Evolutionary conservation across 2,888 invertebrate species (phyloP), one percentile per base, ranked within the genome.

Genomic region (Apomyelois bistriatella): DNA sequence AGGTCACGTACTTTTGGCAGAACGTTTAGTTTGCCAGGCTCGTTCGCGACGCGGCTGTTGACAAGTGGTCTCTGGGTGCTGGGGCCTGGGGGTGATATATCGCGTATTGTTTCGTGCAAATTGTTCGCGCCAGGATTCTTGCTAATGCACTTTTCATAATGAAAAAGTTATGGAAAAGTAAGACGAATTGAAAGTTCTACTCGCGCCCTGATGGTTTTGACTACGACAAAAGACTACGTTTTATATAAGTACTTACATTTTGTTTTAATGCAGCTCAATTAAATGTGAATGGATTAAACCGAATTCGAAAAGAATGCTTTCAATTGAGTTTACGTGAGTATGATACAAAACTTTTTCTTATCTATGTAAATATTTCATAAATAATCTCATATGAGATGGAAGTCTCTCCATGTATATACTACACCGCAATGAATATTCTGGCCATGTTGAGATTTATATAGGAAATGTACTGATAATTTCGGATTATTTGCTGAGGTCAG

Each of bases 1-100:
- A 85, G 86, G 86, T 89, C 88, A 88, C 88, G 88, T 89, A 84
- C 80, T 82, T 82, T 79, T 82, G 86, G 81, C 85, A 83, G 74
- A 72, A 66, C 83, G 83, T 79, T 87, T 86, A 84, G 86, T 87
- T 82, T 77, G 65, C 68, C 69, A 66, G 68, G 62, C 59, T 66
- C 61, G 65, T 66, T 65, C 56, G 61, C 60, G 58, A 49, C 55
- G n/a, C n/a, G 52, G 43, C 55, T 64, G 76, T 72, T 81, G 83
- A 83, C 80, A 81, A 80, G 82, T 82, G 76, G 74, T 65, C 69
- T 64, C 61, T 47, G 64, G 58, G 59, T 51, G 61, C 60, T 60
- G 64, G n/a, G n/a, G n/a, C n/a, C n/a, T n/a, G n/a, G n/a, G n/a
- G n/a, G n/a, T 58, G 57, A 62, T 64, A 61, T 61, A 62, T 64